A percentile compares a stretch with the other conserved stretches of the same genome.
Evolutionary conservation across 2,888 invertebrate species (phyloP).

Genomic region (Zhuqinia jingwanae): DNA sequence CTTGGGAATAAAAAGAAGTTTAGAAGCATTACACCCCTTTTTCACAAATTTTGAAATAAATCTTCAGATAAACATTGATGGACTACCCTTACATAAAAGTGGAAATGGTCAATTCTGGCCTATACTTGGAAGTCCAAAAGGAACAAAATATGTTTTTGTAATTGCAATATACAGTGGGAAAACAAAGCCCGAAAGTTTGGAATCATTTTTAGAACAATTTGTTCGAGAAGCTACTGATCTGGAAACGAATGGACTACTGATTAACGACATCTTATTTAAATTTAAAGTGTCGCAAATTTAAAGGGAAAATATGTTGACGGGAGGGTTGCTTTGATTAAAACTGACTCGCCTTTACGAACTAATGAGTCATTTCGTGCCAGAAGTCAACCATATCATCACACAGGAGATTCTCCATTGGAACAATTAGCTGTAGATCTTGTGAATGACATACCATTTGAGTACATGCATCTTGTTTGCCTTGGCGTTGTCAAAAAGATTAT

Average conservation of each 20-base stretch:
- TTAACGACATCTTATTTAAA: not conserved
- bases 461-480: constrained; percentile 32
- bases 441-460: not conserved
- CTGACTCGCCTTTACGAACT: not conserved
- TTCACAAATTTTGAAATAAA: not conserved
- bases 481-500: constrained; percentile 36
- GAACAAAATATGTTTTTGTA: not conserved
- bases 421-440: not conserved
- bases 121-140: not conserved
- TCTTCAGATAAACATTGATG: constrained; percentile 5
- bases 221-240: not conserved
- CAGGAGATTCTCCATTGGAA: not conserved
- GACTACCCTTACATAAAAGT: not conserved
- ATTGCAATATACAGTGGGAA: not conserved
- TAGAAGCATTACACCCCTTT: not conserved
- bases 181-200: not conserved
- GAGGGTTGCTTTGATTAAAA: not conserved
- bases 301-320: not conserved
- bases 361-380: not conserved
- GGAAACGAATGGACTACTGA: not conserved
- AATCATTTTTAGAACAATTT: not conserved
- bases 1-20: not conserved
- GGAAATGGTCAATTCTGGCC: not conserved
- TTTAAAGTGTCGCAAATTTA: not conserved
- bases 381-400: not conserved